Conservation (phyloP, 2,113 vertebrate species). For the Thryonomys swinderianus region DNA sequence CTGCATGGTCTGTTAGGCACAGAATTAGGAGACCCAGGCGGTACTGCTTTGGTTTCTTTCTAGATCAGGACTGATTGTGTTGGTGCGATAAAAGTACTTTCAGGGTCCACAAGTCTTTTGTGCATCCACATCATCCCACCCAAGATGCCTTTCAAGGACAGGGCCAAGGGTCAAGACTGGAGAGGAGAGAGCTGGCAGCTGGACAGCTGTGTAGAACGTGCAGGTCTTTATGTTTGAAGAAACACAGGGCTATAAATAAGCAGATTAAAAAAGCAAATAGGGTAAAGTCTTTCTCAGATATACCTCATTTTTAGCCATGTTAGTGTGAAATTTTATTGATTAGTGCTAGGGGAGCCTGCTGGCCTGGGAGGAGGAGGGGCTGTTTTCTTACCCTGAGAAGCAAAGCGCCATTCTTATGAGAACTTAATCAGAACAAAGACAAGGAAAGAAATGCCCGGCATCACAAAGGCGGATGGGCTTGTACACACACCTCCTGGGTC, state of each 20-base stretch:
- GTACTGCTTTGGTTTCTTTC: constrained; percentile 5
- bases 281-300: background rate
- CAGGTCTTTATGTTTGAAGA: background rate
- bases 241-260: background rate
- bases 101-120: background rate
- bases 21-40: background rate
- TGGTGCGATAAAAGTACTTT: background rate
- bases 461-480: background rate
- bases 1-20: background rate
- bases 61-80: constrained; percentile 45
- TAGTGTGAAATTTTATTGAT: constrained; percentile 47
- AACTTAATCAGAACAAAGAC: constrained; percentile 48
- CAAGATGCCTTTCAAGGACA: constrained; percentile 51
- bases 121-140: background rate
- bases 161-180: background rate
- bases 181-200: background rate
- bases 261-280: background rate
- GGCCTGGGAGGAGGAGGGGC: background rate
- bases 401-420: constrained; percentile 17
- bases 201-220: background rate
- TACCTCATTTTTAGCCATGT: background rate
- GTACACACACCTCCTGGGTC: background rate
- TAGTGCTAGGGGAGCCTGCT: background rate
- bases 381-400: constrained; percentile 41
- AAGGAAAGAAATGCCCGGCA: background rate